These are phyloP conservation scores for Mormyrops boulengeri DNA, from an alignment of 2,797 vertebrate genomes.

Conservation along the genomic window DNA sequence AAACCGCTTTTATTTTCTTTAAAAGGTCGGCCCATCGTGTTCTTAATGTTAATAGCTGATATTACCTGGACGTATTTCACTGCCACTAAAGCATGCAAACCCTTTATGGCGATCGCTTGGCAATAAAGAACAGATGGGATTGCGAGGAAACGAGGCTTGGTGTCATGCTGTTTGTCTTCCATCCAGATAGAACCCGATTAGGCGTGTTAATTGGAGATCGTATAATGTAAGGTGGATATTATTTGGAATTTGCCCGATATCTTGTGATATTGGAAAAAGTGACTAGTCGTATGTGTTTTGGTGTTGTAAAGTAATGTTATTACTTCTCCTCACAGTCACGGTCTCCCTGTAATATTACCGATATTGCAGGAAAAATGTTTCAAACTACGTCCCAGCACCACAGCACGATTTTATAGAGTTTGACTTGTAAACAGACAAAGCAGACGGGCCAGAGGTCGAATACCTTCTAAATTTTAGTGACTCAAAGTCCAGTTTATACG, in stretches of 20 bases:
- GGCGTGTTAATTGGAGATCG: not conserved
- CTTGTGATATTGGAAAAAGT: not conserved
- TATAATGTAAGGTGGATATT: not conserved
- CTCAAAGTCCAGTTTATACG: constrained; percentile 8
- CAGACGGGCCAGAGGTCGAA: not conserved
- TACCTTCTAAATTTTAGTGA: not conserved
- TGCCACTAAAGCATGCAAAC: not conserved
- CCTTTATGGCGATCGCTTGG: not conserved
- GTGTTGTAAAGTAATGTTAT: not conserved
- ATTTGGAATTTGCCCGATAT: not conserved
- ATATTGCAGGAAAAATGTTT: not conserved
- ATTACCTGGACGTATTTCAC: not conserved
- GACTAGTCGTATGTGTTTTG: not conserved
- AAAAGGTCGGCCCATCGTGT: not conserved
- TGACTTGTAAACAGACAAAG: not conserved
- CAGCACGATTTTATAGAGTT: not conserved
- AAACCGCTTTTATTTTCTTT: not conserved
- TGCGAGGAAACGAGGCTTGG: not conserved
- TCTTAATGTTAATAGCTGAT: not conserved
- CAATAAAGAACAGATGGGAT: not conserved
- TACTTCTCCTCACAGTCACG: not conserved
- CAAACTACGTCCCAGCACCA: not conserved
- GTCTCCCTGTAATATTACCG: not conserved
- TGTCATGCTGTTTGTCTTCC: not conserved
- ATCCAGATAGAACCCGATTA: not conserved